Base-by-base conservation (phyloP, 1,140 invertebrate genomes). In the Metopolophium dirhodum region DNA sequence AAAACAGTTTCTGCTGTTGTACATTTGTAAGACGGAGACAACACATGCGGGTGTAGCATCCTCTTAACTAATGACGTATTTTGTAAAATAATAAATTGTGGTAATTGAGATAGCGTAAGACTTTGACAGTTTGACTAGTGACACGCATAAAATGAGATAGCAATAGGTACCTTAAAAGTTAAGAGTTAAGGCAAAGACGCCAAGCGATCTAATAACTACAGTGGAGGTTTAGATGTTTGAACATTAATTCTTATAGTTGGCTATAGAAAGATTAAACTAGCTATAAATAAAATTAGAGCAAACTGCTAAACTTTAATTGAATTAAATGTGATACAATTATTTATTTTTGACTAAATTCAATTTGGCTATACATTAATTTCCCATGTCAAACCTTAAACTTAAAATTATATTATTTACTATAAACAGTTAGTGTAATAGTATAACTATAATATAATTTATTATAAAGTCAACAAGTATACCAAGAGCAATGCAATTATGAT, bases 171-270 rank as follows among this genome's bases (percentile, higher is more conserved):
- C 61, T 68, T 68, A 14, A 68, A 8, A 68, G 9, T 68, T 68
- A 68, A n/a, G 8, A 47, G 57, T 41, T 41, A 41, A 41, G 41
- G 9, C 26, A 30, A 61, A 49, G 30, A 68, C 30, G 11, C 30
- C 30, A 68, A 68, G 61, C 30, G 30, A 68, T 68, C 61, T 68
- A 68, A 68, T 68, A 68, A 68, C 49, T 51, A 51, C 18, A 51
- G 14, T 51, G 14, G 18, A 68, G 26, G 61, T 68, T n/a, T 77
- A n/a, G 61, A 77, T 77, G 30, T 77, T 30, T 77, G 61, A 20
- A 77, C 30, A 77, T 77, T 77, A 77, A n/a, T 77, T 77, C 61
- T 77, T 77, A 77, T 77, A 77, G 61, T 77, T n/a, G 61, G 30
- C n/a, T 77, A 41, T 77, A 77, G 30, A n/a, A 18, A 77, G 61